Base-by-base conservation (phyloP, 2,113 vertebrate genomes). In the Aegypius monachus region DNA sequence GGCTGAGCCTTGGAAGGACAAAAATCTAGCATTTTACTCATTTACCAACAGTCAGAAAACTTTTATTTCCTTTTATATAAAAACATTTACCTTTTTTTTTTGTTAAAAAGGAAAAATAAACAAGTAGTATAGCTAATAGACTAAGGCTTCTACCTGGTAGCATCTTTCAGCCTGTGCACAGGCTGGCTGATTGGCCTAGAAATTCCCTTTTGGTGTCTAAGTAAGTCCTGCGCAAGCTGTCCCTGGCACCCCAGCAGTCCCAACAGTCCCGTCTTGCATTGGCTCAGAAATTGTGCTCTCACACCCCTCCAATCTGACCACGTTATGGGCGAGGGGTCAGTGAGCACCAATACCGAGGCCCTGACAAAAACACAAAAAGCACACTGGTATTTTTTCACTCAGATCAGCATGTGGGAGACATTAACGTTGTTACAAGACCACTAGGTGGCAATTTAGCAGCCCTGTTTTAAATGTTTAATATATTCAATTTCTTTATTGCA, bases 381-480 rank as follows among this genome's bases (percentile, higher is more conserved):
- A 70, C 25, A 10, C 9, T 10, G 12, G 5, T 58, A 5, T 40
- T 68, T 93, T 65, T 66, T 74, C 11, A 36, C 10, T 14, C 32
- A 48, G 34, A 79, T 68, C 43, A 85, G 75, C 38, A 13, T 16
- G 14, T 16, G 11, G 14, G 31, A 75, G 70, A 65, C 22, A n/a
- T 7, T 67, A 85, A 27, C 72, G 92, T 91, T 15, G 3, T 88
- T 65, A 48, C 11, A 82, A 87, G 70, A 80, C 96, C 96, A 97
- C 96, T 96, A 96, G 96, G 85, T 96, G 96, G 96, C 96, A 96
- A 94, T 92, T 97, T 96, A 96, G 92, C 70, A 94, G 92, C 45
- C 96, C 45, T 73, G 15, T 87, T 96, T 48, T 56, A 53, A 58
- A 85, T 56, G 15, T 61, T 85, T 47, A 32, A 53, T 82, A 7